Conservation (phyloP, 2,888 invertebrate genomes). For the Caenorhabditis sp. region DNA sequence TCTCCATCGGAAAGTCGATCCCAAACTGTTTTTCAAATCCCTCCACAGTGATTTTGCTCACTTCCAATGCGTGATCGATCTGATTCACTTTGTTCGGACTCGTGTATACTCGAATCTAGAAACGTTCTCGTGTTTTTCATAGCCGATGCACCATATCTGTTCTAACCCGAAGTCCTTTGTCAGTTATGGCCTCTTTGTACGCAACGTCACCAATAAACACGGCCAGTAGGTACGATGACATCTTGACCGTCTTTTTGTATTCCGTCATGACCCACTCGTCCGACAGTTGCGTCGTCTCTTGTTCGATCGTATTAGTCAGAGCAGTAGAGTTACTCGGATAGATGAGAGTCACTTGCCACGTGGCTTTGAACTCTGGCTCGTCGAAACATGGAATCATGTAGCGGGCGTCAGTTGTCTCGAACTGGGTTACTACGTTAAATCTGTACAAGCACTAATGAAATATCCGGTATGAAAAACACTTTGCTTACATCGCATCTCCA, state of each 20-base stretch:
- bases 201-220: conserved; percentile 89
- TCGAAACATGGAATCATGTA: conserved; percentile 77
- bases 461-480: conserved; percentile 19
- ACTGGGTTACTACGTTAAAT: conserved; percentile 73
- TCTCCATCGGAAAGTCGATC: conserved; percentile 89
- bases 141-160: conserved; percentile 83
- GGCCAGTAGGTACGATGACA: conserved; percentile 92
- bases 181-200: conserved; percentile 83
- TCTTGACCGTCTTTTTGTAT: conserved; percentile 81
- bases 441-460: conserved; percentile 13
- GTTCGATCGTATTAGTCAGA: conserved; percentile 59
- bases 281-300: not conserved
- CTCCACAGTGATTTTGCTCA: conserved; percentile 81
- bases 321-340: conserved; percentile 69
- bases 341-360: conserved; percentile 54
- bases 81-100: conserved; percentile 84
- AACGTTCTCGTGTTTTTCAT: conserved; percentile 68
- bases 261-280: conserved; percentile 84
- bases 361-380: conserved; percentile 72
- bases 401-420: conserved; percentile 75
- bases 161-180: conserved; percentile 85
- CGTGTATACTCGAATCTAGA: conserved; percentile 81
- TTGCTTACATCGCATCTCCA: conserved; percentile 27
- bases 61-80: conserved; percentile 83
- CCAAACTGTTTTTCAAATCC: conserved; percentile 87